Conservation (phyloP, 1,140 invertebrate genomes). For the Maniola jurtina region DNA sequence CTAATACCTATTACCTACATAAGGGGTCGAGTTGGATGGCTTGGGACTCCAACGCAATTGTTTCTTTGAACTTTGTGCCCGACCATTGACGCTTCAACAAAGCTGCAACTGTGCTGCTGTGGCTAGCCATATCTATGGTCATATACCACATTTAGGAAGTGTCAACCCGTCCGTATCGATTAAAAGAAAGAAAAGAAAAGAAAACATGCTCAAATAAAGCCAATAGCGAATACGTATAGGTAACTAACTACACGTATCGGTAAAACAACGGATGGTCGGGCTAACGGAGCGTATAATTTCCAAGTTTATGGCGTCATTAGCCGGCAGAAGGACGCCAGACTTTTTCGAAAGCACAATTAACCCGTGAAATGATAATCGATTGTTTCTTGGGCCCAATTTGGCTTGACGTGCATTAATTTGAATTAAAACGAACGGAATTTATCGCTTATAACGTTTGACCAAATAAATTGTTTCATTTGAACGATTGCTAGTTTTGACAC, state of each 20-base stretch:
- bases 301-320: conserved; percentile 71
- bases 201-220: not conserved
- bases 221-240: conserved; percentile 13
- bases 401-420: conserved; percentile 46
- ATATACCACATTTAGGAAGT: too few relatives aligned
- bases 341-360: conserved; percentile 68
- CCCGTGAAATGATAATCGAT: conserved; percentile 73
- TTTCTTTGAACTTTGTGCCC: too few relatives aligned
- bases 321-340: conserved; percentile 55
- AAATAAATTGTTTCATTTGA: not conserved
- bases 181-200: not conserved
- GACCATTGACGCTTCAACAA: too few relatives aligned
- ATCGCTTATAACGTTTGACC: conserved; percentile 3
- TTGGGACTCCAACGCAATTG: too few relatives aligned
- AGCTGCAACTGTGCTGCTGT: too few relatives aligned
- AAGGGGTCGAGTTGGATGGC: too few relatives aligned
- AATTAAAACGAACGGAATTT: conserved; percentile 36
- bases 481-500: not conserved
- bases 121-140: too few relatives aligned
- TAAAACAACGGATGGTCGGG: conserved; percentile 51
- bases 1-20: too few relatives aligned
- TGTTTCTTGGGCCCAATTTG: conserved; percentile 58
- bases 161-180: not conserved
- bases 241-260: conserved; percentile 21
- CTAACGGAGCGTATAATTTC: conserved; percentile 68